These are phyloP conservation scores for Acleris cristana DNA, from an alignment of 2,888 invertebrate species.

Conservation along the genomic window DNA sequence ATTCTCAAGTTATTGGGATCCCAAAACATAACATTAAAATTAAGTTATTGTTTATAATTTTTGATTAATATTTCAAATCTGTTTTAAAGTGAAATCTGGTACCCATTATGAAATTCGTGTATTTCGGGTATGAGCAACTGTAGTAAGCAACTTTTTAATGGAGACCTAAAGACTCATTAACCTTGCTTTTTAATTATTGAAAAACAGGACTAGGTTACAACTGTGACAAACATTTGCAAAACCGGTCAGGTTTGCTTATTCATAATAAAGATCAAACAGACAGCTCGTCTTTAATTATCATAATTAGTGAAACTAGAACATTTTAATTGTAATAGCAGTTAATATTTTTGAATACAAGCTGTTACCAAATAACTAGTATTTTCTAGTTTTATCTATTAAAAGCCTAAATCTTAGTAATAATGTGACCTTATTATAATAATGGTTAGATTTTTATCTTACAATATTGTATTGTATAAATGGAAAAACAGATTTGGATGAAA, in stretches of 20 bases:
- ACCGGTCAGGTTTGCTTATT: neutral
- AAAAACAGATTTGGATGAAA: too few relatives aligned
- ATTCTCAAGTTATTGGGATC: too few relatives aligned
- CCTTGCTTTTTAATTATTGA: neutral
- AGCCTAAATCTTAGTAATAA: neutral
- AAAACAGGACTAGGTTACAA: neutral
- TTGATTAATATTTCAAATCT: too few relatives aligned
- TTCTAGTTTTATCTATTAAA: neutral
- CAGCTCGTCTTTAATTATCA: constrained; percentile 11
- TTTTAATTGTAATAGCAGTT: constrained; percentile 1
- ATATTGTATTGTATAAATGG: too few relatives aligned
- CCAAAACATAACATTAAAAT: too few relatives aligned
- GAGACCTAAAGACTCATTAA: neutral
- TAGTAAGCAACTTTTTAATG: too few relatives aligned
- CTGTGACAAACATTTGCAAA: neutral
- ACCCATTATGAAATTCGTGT: too few relatives aligned
- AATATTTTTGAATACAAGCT: neutral
- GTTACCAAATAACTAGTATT: constrained; percentile 1
- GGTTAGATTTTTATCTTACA: too few relatives aligned
- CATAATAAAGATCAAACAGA: neutral
- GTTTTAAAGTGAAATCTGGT: too few relatives aligned
- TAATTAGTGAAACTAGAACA: constrained; percentile 19
- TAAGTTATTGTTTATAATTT: too few relatives aligned
- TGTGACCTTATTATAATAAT: too few relatives aligned
- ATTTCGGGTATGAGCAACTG: too few relatives aligned